phyloP scores from a whole-genome alignment of 1,140 invertebrate species.

The Drosophila oshimai region DNA sequence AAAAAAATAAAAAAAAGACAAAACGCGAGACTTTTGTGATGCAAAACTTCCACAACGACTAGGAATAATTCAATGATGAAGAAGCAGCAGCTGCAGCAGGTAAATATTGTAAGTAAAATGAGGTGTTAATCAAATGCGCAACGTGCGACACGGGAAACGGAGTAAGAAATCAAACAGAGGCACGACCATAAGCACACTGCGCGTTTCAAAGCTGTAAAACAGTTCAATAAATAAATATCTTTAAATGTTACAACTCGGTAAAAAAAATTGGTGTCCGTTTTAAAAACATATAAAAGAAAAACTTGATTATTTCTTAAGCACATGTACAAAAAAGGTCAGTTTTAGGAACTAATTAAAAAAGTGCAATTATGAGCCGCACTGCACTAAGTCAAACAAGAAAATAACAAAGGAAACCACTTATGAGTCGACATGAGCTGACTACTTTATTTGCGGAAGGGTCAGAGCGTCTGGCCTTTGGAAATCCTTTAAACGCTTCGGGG shows the following conservation, averaged over 20 bases:
- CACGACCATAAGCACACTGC: not conserved
- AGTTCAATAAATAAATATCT: too few species aligned
- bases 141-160: slow-evolving; percentile 20
- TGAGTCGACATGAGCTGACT: not conserved
- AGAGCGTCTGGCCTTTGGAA: not conserved
- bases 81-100: slow-evolving; percentile 2
- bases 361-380: not conserved
- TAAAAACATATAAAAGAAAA: too few species aligned
- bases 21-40: slow-evolving; percentile 56
- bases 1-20: slow-evolving; percentile 15
- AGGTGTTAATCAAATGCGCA: slow-evolving; percentile 74
- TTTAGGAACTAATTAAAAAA: too few species aligned
- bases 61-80: slow-evolving; percentile 13
- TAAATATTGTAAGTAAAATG: slow-evolving; percentile 22
- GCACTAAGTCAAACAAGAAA: not conserved
- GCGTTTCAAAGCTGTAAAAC: not conserved
- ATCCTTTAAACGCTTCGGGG: slow-evolving; percentile 8
- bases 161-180: not conserved
- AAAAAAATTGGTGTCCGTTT: too few species aligned
- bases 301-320: too few species aligned
- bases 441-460: not conserved
- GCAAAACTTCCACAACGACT: slow-evolving; percentile 36
- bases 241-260: not conserved
- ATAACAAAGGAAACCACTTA: not conserved
- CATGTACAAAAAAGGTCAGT: too few species aligned